phyloP scores from a whole-genome alignment of 2,888 invertebrate species.

The Bellardia pandia region DNA sequence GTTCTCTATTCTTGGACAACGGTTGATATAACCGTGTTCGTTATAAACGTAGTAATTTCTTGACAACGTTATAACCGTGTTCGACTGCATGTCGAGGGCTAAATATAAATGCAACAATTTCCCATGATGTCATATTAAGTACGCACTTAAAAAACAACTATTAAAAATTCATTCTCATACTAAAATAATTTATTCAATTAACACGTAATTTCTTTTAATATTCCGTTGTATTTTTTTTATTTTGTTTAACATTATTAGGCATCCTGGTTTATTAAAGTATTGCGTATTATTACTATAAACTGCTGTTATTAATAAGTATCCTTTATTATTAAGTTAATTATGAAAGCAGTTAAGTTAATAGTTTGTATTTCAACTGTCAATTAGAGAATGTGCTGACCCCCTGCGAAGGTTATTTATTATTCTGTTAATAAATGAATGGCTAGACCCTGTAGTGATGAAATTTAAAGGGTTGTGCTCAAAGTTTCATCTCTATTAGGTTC shows the following conservation, averaged over 20 bases:
- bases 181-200: conserved; percentile 1
- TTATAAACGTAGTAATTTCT: too few species aligned
- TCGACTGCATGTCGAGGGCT: too few species aligned
- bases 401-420: conserved; percentile 5
- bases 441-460: conserved; percentile 9
- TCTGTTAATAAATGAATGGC: conserved; percentile 5
- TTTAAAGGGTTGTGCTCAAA: background rate
- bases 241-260: background rate
- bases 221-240: background rate
- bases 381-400: conserved; percentile 14
- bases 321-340: conserved; percentile 41
- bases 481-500: too few species aligned
- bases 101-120: too few species aligned
- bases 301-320: background rate
- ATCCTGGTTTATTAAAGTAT: background rate
- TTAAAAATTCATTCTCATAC: background rate
- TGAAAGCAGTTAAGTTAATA: background rate
- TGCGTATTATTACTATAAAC: conserved; percentile 19
- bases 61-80: too few species aligned
- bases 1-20: too few species aligned
- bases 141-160: background rate
- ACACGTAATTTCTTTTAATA: background rate
- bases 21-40: too few species aligned
- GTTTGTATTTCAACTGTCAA: conserved; percentile 9
- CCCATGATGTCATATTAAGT: too few species aligned